Conservation (phyloP, 2,888 invertebrate species). For the Dryomyza anilis region DNA sequence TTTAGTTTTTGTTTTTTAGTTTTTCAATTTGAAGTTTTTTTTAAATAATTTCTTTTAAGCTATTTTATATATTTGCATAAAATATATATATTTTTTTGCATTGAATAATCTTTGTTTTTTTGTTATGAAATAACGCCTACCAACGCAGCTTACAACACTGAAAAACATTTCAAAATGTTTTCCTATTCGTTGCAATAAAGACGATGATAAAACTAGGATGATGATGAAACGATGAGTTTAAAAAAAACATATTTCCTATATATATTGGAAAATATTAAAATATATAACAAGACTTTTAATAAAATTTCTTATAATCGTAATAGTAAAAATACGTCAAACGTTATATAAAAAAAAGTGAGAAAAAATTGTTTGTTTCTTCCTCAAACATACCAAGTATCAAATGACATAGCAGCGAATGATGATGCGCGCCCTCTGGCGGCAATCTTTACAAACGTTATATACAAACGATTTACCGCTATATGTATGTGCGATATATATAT, state of each 20-base stretch:
- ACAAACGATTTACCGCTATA: background rate
- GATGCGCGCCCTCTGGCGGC: background rate
- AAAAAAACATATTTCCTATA: no score
- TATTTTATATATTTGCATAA: background rate
- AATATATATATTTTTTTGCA: background rate
- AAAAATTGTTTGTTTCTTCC: no score
- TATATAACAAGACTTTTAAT: background rate
- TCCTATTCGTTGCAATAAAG: background rate
- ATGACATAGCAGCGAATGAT: no score
- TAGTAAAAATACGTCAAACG: no score
- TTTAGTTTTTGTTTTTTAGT: no score
- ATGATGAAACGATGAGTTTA: conserved; percentile 3
- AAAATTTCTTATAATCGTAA: no score
- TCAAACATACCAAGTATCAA: conserved; percentile 53
- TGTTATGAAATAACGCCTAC: conserved; percentile 36
- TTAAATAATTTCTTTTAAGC: background rate
- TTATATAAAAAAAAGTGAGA: no score
- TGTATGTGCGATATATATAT: background rate
- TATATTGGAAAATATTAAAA: no score
- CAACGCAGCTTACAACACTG: conserved; percentile 43
- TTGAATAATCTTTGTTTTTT: background rate
- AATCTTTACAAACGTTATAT: conserved; percentile 6
- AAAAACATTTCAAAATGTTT: background rate
- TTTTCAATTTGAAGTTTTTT: conserved; percentile 10
- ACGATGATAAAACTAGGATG: conserved; percentile 12